Percentiles rank a stretch among this genome's conserved stretches.
These are phyloP conservation scores for Drosophila maculinotata DNA, from an alignment of 2,888 invertebrate species.

Conservation along the genomic window DNA sequence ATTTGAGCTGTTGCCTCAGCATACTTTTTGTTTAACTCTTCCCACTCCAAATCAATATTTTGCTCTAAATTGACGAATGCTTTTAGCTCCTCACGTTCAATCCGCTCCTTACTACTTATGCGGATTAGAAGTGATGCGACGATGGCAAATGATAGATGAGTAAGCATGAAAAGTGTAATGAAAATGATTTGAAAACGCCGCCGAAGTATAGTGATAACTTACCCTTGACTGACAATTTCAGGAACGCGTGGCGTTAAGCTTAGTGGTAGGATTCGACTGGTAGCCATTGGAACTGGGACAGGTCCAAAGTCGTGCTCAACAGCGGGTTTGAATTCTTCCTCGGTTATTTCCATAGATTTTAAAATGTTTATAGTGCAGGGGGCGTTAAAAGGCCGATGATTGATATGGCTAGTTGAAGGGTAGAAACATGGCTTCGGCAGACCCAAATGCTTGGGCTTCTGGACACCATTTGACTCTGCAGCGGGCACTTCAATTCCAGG, in stretches of 20 bases:
- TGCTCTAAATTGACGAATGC: conserved; percentile 88
- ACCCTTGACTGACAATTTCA: conserved; percentile 38
- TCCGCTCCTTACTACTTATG: conserved; percentile 85
- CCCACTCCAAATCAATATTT: conserved; percentile 82
- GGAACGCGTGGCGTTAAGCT: conserved; percentile 61
- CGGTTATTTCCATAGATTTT: conserved; percentile 29
- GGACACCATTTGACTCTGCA: neutral
- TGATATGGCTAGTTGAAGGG: conserved; percentile 9
- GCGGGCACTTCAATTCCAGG: neutral
- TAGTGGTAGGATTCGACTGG: conserved; percentile 21
- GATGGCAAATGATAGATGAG: conserved; percentile 3
- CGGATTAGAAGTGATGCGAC: conserved; percentile 33
- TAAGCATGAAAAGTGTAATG: conserved; percentile 8
- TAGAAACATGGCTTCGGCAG: conserved; percentile 69
- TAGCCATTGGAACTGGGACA: neutral
- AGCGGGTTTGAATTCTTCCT: conserved; percentile 29
- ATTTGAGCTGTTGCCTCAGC: conserved; percentile 54
- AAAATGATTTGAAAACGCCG: conserved; percentile 4
- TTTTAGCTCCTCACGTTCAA: conserved; percentile 87
- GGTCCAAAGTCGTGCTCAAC: conserved; percentile 24
- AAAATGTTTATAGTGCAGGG: conserved; percentile 63
- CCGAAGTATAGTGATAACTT: conserved; percentile 6
- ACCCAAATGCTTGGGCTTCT: conserved; percentile 31
- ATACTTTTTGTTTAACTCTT: conserved; percentile 63
- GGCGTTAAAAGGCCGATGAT: conserved; percentile 15